Conservation (phyloP, 2,888 invertebrate species). For the Cecidostiba fungosa region DNA sequence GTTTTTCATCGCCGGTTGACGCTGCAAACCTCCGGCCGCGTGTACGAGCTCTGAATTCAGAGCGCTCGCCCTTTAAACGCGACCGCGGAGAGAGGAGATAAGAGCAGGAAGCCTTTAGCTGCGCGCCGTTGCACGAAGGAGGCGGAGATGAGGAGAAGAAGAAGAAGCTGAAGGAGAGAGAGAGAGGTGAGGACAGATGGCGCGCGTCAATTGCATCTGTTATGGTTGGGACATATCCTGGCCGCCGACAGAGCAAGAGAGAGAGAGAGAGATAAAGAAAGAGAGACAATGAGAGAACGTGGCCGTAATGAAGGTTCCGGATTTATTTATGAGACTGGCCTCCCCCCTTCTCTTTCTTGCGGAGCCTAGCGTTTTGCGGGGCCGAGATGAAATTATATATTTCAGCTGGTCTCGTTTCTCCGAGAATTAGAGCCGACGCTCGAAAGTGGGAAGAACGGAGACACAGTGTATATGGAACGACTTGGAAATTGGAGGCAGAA, state of each 20-base stretch:
- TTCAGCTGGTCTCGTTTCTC: not conserved
- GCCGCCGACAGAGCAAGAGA: not conserved
- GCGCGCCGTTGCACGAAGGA: constrained; percentile 7
- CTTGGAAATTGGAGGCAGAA: constrained; percentile 28
- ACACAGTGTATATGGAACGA: not conserved
- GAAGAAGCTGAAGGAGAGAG: not conserved
- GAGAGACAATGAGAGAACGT: constrained; percentile 36
- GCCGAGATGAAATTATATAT: constrained; percentile 1
- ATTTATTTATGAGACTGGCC: constrained; percentile 36
- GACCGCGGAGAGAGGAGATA: constrained; percentile 11
- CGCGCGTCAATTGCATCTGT: constrained; percentile 45
- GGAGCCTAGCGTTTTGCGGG: not conserved
- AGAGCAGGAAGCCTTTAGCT: constrained; percentile 1
- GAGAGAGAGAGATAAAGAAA: too few relatives aligned
- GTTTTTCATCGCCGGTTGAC: constrained; percentile 16
- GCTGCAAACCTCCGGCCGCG: not conserved
- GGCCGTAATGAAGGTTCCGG: constrained; percentile 22
- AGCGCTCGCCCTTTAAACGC: constrained; percentile 26
- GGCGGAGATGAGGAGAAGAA: not conserved
- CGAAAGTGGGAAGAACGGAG: not conserved
- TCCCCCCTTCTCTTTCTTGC: not conserved
- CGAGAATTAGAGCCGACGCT: constrained; percentile 6
- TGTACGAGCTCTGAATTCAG: not conserved
- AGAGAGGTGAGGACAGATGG: constrained; percentile 7
- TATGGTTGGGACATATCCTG: constrained; percentile 17